Conservation (phyloP, 2,888 invertebrate genomes). For the Mythimna albipuncta region DNA sequence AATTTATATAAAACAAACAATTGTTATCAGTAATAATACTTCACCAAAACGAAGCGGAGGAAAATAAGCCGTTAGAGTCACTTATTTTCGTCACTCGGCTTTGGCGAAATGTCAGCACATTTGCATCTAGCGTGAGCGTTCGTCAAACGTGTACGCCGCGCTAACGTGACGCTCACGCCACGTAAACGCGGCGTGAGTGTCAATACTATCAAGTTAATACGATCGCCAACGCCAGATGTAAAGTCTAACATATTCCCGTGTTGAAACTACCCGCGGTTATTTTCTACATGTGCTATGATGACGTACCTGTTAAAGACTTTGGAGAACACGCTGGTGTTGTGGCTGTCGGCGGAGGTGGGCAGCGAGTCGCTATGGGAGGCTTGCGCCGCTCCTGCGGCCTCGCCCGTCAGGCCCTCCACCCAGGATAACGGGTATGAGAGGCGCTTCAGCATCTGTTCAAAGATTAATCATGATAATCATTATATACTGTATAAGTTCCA, state of each 20-base stretch:
- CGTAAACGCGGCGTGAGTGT: neutral
- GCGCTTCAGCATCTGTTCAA: constrained; percentile 95
- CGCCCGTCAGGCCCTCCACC: constrained; percentile 97
- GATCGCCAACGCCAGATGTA: neutral
- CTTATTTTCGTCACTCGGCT: neutral
- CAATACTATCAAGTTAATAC: neutral
- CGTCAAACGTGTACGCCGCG: neutral
- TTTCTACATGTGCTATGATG: neutral
- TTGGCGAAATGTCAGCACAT: neutral
- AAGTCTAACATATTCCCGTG: neutral
- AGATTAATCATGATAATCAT: neutral
- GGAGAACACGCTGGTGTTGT: constrained; percentile 95
- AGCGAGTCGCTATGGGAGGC: constrained; percentile 90
- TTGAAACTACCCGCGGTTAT: neutral
- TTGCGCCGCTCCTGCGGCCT: constrained; percentile 84
- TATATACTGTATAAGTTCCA: no score
- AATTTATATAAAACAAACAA: neutral
- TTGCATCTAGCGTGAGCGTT: neutral
- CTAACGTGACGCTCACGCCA: neutral
- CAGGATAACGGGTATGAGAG: constrained; percentile 97
- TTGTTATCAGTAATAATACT: neutral
- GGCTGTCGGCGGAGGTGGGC: constrained; percentile 91
- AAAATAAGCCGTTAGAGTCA: neutral
- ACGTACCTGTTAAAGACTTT: constrained; percentile 97
- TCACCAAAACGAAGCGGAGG: neutral